Base-by-base conservation (phyloP, 2,797 vertebrate species). In the Acrossocheilus fasciatus region DNA sequence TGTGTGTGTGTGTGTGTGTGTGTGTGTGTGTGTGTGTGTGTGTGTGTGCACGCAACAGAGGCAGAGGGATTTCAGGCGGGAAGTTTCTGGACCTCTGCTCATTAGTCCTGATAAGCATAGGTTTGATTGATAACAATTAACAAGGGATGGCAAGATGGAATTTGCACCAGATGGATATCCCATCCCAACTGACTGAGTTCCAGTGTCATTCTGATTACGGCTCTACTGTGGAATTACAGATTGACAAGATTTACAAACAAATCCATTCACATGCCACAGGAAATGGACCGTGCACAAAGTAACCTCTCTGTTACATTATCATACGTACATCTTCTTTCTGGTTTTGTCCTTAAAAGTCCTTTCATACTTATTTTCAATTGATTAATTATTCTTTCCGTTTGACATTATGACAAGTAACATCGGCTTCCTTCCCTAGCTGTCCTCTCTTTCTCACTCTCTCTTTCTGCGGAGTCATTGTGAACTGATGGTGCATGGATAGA, bases 91-190 rank as follows among this genome's bases (percentile, higher is more conserved):
- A 34, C 92, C 90, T 87, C 90, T 82, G 92, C 92, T 92, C 92
- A 91, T 94, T 93, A 93, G 86, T 87, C 91, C 77, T 84, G 62
- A 91, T 93, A 92, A 91, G 87, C 83, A 77, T 89, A 85, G 73
- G 91, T 82, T 86, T 93, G 92, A 94, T 91, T 93, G 93, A 94
- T 94, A 90, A 87, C 86, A 88, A 90, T 89, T 92, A 93, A 93
- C 89, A 89, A 93, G 90, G 82, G 82, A 87, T 90, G 92, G 45
- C 81, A 57, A 17, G 52, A 45, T 20, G 68, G 81, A 82, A 82
- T 82, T 82, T 43, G 68, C 23, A 45, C 23, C 3, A 6, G 68
- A 82, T 43, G 9, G 34, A 68, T 30, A 84, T 54, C 20, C 45
- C 62, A 69, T 52, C 64, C 47, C 47, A 52, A 41, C 47, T 41